These are phyloP conservation scores for Zelleria hepariella DNA, from an alignment of 2,888 invertebrate genomes.

Conservation along the genomic window DNA sequence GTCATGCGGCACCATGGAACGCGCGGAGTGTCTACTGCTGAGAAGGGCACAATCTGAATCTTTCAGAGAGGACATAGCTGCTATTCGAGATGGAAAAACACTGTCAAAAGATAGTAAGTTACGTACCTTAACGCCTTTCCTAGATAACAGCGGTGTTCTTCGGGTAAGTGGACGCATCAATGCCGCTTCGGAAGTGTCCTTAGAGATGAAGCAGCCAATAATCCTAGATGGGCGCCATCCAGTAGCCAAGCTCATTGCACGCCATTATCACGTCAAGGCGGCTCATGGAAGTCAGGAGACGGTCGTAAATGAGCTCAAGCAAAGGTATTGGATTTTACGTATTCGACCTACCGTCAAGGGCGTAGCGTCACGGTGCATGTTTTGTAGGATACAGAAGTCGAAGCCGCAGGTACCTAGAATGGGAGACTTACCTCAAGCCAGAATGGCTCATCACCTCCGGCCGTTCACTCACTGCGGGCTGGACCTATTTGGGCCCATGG, in stretches of 20 bases:
- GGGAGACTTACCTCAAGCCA: slow-evolving; percentile 7
- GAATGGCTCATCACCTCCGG: slow-evolving; percentile 9
- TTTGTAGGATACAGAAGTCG: slow-evolving; percentile 5
- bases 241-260: slow-evolving; percentile 8
- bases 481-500: slow-evolving; percentile 17
- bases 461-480: slow-evolving; percentile 14
- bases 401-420: slow-evolving; percentile 6
- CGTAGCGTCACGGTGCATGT: slow-evolving; percentile 4
- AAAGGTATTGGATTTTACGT: slow-evolving; percentile 7
- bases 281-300: slow-evolving; percentile 9
- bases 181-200: not conserved
- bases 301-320: slow-evolving; percentile 10
- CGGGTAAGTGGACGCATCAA: slow-evolving; percentile 5
- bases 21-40: not conserved
- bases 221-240: slow-evolving; percentile 12
- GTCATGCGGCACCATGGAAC: not conserved
- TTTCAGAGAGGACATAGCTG: not conserved
- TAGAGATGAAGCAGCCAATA: slow-evolving; percentile 5
- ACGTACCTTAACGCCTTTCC: not conserved
- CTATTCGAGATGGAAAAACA: not conserved
- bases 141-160: slow-evolving; percentile 1
- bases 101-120: not conserved
- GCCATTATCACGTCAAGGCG: slow-evolving; percentile 7
- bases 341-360: slow-evolving; percentile 6
- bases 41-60: not conserved